phyloP scores from a whole-genome alignment of 2,888 invertebrate genomes.

The Sphinx pinastri region DNA sequence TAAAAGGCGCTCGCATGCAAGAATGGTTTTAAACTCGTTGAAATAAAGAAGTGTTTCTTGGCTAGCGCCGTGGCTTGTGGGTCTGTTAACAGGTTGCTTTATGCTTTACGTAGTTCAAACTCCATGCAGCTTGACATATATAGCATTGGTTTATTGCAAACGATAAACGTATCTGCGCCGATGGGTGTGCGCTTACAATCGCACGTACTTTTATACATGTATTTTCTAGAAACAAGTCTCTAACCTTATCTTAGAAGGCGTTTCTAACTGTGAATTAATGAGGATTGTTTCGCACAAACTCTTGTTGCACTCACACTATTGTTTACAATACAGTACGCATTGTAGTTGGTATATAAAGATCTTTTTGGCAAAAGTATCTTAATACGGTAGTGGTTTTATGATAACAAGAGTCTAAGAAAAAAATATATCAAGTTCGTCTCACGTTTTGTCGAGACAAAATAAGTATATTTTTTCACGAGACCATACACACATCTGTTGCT shows the following conservation, averaged over 20 bases:
- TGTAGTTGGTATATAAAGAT: background rate
- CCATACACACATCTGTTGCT: slow-evolving; percentile 22
- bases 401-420: background rate
- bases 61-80: slow-evolving; percentile 44
- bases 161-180: slow-evolving; percentile 66
- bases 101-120: slow-evolving; percentile 64
- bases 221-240: slow-evolving; percentile 43
- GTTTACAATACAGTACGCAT: slow-evolving; percentile 3
- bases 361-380: background rate
- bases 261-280: slow-evolving; percentile 33
- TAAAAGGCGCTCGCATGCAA: slow-evolving; percentile 43
- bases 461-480: background rate
- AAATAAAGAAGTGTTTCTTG: slow-evolving; percentile 53
- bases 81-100: slow-evolving; percentile 62
- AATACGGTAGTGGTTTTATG: background rate
- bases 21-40: slow-evolving; percentile 50
- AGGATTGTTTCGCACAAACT: slow-evolving; percentile 15
- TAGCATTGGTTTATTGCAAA: slow-evolving; percentile 66
- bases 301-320: background rate
- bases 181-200: slow-evolving; percentile 43
- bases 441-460: slow-evolving; percentile 10
- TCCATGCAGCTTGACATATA: slow-evolving; percentile 69
- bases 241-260: slow-evolving; percentile 47
- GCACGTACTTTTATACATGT: slow-evolving; percentile 35
- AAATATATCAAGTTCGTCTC: background rate